Conservation (phyloP, 2,113 vertebrate genomes). For the Phrynosoma platyrhinos region DNA sequence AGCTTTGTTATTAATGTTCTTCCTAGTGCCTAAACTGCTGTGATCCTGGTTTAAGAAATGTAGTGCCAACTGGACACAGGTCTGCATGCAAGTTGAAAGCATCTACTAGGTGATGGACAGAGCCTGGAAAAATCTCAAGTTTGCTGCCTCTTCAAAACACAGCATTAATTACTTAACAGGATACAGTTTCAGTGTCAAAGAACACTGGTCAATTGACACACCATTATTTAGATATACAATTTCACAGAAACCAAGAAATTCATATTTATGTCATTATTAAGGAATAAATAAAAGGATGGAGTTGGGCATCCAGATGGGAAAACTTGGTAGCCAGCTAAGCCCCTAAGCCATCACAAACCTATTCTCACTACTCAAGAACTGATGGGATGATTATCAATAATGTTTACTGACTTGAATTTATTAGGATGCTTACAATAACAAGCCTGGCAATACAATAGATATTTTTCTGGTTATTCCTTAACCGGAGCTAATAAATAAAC, state of each 20-base stretch:
- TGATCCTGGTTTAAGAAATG: not conserved
- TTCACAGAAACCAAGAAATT: too few relatives aligned
- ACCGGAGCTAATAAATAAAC: not conserved
- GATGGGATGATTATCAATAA: not conserved
- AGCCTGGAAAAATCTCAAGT: not conserved
- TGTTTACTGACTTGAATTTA: not conserved
- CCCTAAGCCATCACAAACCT: not conserved
- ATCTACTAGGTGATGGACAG: not conserved
- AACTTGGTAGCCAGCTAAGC: not conserved
- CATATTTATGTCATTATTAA: too few relatives aligned
- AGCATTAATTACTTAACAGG: not conserved
- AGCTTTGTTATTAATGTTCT: too few relatives aligned
- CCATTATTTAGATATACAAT: too few relatives aligned
- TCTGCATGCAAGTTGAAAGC: not conserved
- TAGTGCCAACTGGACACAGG: not conserved
- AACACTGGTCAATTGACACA: too few relatives aligned
- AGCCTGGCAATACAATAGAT: not conserved
- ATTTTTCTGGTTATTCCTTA: not conserved
- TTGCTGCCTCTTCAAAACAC: not conserved
- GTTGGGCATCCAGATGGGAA: not conserved
- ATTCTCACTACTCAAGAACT: not conserved
- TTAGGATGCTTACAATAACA: not conserved
- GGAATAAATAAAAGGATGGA: too few relatives aligned
- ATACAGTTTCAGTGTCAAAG: not conserved
- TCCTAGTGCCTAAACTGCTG: not conserved